These are phyloP conservation scores for Sorex araneus DNA, from an alignment of 2,113 vertebrate genomes.

Conservation along the genomic window DNA sequence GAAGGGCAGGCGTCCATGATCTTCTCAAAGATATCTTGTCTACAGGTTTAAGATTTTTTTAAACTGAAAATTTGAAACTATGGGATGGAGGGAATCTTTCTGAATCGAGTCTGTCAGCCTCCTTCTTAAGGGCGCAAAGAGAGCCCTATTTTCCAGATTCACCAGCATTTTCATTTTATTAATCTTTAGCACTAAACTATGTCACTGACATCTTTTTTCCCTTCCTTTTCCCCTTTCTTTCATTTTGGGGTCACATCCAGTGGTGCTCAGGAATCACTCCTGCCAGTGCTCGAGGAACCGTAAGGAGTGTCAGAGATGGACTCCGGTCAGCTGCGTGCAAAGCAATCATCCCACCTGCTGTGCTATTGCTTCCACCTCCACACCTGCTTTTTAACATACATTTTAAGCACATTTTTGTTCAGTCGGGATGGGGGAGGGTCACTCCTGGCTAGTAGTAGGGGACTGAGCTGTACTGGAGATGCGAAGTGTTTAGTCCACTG, in stretches of 20 bases:
- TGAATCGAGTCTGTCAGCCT: neutral
- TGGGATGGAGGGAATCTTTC: neutral
- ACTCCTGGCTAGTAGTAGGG: no score
- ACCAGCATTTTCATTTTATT: neutral
- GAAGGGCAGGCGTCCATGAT: neutral
- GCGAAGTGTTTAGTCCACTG: no score
- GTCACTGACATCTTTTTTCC: neutral
- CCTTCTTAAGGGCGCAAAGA: neutral
- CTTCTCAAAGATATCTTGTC: neutral
- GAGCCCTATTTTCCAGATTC: neutral
- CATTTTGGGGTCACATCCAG: no score
- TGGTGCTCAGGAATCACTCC: no score
- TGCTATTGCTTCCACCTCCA: no score
- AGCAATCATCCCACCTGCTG: no score
- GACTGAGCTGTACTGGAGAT: no score
- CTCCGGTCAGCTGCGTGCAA: no score
- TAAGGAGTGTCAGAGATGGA: no score
- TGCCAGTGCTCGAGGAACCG: no score
- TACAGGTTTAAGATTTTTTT: slow-evolving; percentile 19
- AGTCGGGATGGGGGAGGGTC: no score
- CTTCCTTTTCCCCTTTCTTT: no score
- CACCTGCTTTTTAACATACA: neutral
- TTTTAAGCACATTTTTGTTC: slow-evolving; percentile 9
- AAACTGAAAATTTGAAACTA: slow-evolving; percentile 9
- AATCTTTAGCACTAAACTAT: neutral